Percentiles rank a stretch among this genome's conserved stretches.
phyloP scores from a whole-genome alignment of 1,140 invertebrate species.

The Drosophila equinoxialis region DNA sequence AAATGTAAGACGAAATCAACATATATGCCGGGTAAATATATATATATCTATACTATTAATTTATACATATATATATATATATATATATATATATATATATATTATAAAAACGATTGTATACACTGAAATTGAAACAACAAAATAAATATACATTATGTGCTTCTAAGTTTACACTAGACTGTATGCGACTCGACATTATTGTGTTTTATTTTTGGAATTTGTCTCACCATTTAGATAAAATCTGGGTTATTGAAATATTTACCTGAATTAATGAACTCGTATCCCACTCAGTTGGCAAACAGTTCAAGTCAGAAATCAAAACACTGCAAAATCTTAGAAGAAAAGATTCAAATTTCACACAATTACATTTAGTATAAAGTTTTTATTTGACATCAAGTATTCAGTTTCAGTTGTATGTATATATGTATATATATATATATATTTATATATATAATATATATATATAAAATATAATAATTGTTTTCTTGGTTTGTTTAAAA shows the following conservation, averaged over 20 bases:
- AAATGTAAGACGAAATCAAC: slow-evolving; percentile 4
- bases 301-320: neutral
- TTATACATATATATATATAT: slow-evolving; percentile 29
- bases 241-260: too few species aligned
- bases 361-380: slow-evolving; percentile 69
- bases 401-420: slow-evolving; percentile 66
- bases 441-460: slow-evolving; percentile 47
- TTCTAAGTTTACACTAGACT: slow-evolving; percentile 51
- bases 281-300: too few species aligned
- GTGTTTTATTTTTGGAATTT: neutral
- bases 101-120: slow-evolving; percentile 49
- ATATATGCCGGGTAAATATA: slow-evolving; percentile 14
- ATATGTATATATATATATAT: slow-evolving; percentile 5
- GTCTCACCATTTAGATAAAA: neutral
- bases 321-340: neutral
- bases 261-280: too few species aligned
- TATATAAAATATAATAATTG: slow-evolving; percentile 75
- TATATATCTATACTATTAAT: slow-evolving; percentile 17
- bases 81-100: too few species aligned
- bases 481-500: slow-evolving; percentile 62
- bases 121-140: slow-evolving; percentile 49
- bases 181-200: slow-evolving; percentile 26
- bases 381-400: slow-evolving; percentile 81
- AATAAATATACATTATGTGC: slow-evolving; percentile 58
- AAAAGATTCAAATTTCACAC: neutral